phyloP scores from a whole-genome alignment of 2,797 vertebrate genomes.

The Sebastes diploproa region DNA sequence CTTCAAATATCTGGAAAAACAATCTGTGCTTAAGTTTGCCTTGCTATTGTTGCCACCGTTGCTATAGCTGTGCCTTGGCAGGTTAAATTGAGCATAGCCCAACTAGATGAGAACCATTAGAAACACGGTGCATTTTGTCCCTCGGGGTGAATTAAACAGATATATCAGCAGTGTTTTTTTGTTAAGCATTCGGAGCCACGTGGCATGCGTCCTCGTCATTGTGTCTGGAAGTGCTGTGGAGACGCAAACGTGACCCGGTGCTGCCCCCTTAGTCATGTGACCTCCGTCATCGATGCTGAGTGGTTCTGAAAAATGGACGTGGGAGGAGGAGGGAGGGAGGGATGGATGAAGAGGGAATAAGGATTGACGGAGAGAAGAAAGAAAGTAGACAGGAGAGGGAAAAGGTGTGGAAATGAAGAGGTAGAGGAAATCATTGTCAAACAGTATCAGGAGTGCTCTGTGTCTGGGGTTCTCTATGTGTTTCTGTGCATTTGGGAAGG shows the following conservation, averaged over 20 bases:
- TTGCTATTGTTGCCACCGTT: constrained; percentile 29
- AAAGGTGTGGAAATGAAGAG: constrained; percentile 39
- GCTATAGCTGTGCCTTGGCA: constrained; percentile 39
- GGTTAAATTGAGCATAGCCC: constrained; percentile 43
- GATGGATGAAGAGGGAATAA: background rate
- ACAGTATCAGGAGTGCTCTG: constrained; percentile 39
- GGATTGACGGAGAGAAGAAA: constrained; percentile 12
- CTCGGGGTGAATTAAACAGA: constrained; percentile 64
- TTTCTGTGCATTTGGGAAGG: constrained; percentile 11
- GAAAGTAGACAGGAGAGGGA: background rate
- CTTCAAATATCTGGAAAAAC: constrained; percentile 50
- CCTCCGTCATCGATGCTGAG: constrained; percentile 98
- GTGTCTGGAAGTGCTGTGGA: constrained; percentile 91
- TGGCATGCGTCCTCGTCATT: constrained; percentile 84
- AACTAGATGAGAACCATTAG: constrained; percentile 58
- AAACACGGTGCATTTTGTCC: constrained; percentile 81
- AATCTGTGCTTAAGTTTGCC: constrained; percentile 69
- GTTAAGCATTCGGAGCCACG: constrained; percentile 74
- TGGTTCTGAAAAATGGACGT: constrained; percentile 89
- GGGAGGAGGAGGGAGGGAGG: background rate
- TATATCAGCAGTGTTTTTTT: constrained; percentile 59
- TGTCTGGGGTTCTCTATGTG: background rate
- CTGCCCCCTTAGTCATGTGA: constrained; percentile 92
- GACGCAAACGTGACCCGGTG: constrained; percentile 90
- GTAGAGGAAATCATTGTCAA: constrained; percentile 46